Evolutionary conservation across 2,797 vertebrate genomes (phyloP).

Genomic region (Potorous gilbertii): DNA sequence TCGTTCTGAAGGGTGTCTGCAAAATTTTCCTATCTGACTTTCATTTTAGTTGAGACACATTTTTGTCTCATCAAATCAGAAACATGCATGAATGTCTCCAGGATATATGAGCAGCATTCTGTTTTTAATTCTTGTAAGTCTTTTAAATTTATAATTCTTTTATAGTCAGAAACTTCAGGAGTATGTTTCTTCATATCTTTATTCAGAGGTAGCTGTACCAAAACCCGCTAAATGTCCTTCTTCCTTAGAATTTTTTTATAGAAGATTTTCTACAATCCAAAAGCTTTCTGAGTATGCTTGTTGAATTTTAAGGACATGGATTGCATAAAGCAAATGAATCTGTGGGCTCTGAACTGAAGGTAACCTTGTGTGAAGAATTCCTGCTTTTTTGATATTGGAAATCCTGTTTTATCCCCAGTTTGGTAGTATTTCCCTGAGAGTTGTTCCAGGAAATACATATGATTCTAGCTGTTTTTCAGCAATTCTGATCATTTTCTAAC

Average conservation of each 20-base stretch:
- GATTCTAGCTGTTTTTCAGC: slow-evolving; percentile 78
- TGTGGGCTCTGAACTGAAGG: slow-evolving; percentile 60
- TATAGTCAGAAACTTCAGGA: slow-evolving; percentile 68
- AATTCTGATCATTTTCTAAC: too few relatives aligned
- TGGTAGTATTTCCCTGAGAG: slow-evolving; percentile 60
- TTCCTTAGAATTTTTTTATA: slow-evolving; percentile 43
- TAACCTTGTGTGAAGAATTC: slow-evolving; percentile 62
- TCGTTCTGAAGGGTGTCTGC: slow-evolving; percentile 78
- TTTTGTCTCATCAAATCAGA: slow-evolving; percentile 65
- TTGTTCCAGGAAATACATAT: slow-evolving; percentile 75
- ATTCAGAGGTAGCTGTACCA: slow-evolving; percentile 47
- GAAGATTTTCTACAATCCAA: slow-evolving; percentile 65
- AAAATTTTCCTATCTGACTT: slow-evolving; percentile 75
- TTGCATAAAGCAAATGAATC: not conserved
- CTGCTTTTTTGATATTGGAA: slow-evolving; percentile 59
- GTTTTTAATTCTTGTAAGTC: slow-evolving; percentile 62
- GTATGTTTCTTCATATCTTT: slow-evolving; percentile 57
- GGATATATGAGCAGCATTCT: slow-evolving; percentile 28
- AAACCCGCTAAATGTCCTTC: slow-evolving; percentile 66
- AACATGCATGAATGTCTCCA: slow-evolving; percentile 46
- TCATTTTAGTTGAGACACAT: slow-evolving; percentile 70
- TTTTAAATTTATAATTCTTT: slow-evolving; percentile 67
- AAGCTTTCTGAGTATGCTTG: slow-evolving; percentile 68
- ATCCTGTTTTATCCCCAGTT: slow-evolving; percentile 60
- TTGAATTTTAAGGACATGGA: slow-evolving; percentile 33